phyloP scores from a whole-genome alignment of 2,888 invertebrate species.

The Cybosia mesomella region DNA sequence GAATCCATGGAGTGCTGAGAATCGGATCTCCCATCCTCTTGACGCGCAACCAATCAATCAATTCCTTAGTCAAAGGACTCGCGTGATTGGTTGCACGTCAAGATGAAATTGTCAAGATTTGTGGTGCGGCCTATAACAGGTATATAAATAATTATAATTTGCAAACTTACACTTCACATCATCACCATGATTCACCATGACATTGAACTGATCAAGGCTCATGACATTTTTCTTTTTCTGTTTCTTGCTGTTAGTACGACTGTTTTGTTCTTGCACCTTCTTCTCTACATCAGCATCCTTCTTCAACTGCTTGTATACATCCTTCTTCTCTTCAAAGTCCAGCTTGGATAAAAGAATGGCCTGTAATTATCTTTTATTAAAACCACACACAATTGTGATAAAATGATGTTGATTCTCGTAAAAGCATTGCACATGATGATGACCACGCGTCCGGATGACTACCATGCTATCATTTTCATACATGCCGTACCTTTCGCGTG shows the following conservation, averaged over 20 bases:
- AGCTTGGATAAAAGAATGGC: constrained; percentile 92
- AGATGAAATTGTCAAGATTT: no score
- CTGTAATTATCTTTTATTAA: constrained; percentile 71
- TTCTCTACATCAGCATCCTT: constrained; percentile 75
- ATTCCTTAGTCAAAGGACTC: no score
- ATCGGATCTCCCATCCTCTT: no score
- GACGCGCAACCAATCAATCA: no score
- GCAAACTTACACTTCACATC: constrained; percentile 64
- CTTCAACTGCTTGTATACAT: constrained; percentile 78
- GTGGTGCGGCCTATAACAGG: no score
- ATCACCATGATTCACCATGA: constrained; percentile 77
- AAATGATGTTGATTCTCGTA: neutral
- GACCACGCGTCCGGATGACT: neutral
- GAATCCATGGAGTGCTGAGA: no score
- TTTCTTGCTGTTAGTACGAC: constrained; percentile 70
- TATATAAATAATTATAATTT: neutral
- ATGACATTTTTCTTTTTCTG: constrained; percentile 90
- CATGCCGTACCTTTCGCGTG: neutral
- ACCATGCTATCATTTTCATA: neutral
- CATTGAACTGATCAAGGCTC: constrained; percentile 92
- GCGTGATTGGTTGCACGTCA: no score
- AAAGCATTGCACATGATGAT: neutral
- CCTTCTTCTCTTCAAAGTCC: constrained; percentile 90
- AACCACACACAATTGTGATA: constrained; percentile 13
- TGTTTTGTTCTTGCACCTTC: constrained; percentile 65